Base-by-base conservation (phyloP, 1,140 invertebrate species). In the Leptopilina clavipes region DNA sequence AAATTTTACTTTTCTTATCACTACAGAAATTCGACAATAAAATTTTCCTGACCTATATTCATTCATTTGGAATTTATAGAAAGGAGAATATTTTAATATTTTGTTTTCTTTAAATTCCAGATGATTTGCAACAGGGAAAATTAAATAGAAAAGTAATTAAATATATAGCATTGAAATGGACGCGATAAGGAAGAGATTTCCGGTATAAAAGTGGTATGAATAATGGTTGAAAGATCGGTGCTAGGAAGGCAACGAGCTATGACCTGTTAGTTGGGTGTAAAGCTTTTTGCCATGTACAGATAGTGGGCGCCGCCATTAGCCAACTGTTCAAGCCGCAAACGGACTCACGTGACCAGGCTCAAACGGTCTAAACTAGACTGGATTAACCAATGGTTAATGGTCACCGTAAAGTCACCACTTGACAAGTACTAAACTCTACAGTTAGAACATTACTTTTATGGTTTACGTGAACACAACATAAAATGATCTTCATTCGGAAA, bases 331-430 rank as follows among this genome's bases (percentile, higher is more conserved):
- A 84, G 81, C 82, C n/a, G n/a, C n/a, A n/a, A n/a, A n/a, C n/a
- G 76, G 79, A 79, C 81, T 82, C 82, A 84, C 82, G 82, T 79
- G 78, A 84, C 77, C 78, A 52, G 72, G 75, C 74, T 81, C n/a
- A n/a, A n/a, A n/a, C n/a, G n/a, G n/a, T n/a, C n/a, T 79, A 83
- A 82, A 83, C 82, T 82, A 77, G 82, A 82, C 77, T 76, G 77
- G 70, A 79, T 45, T 80, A 80, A 80, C 76, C 75, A 72, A 73
- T 37, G 71, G 72, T 82, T 83, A 81, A 83, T 83, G 79, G 76
- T 81, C 75, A 73, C 70, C 59, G 70, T 71, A 72, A 52, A n/a
- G n/a, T n/a, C n/a, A n/a, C 10, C 73, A 65, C 71, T 72, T 71
- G 72, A 76, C 77, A 40, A 37, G n/a, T 70, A 59, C 9, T 76